Base-by-base conservation (phyloP, 2,113 vertebrate genomes). In the Muntiacus muntjak region DNA sequence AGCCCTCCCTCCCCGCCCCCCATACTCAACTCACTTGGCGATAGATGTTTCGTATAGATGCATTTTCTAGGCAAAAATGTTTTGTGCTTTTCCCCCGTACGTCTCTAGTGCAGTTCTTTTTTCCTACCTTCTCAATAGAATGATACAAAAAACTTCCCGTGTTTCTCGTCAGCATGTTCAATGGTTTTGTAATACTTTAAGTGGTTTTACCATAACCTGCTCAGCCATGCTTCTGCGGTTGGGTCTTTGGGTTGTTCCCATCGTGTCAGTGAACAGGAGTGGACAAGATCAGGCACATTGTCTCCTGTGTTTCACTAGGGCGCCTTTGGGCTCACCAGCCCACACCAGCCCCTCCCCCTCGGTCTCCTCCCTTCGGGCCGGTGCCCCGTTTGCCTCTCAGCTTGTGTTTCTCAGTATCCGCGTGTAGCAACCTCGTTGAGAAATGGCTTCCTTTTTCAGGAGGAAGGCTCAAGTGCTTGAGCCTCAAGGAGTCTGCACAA, bases 341-440 rank as follows among this genome's bases (percentile, higher is more conserved):
- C 21, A 10, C 0, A 5, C 13, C 17, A 25, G 33, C 84, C 67
- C 83, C 23, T 26, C 60, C 83, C 67, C 26, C 13, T n/a, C 47
- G 1, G 17, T 3, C 54, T 45, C 47, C 28, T 71, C 87, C 57
- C 84, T 43, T 16, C 23, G n/a, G 92, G 76, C 74, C 1, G 2
- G 83, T 13, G 23, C 62, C 91, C 43, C 26, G 0, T 50, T n/a
- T 6, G 33, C 82, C 79, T 96, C 95, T 94, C 33, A n/a, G 82
- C 92, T 91, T 91, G 67, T 57, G 94, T 97, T 98, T 97, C 96
- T 97, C 52, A 91, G 93, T 93, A 76, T 92, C 85, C 1, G 57
- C 19, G 30, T 98, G 97, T 95, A 93, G 98, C 97, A 98, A 98
- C 58, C 1, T 62, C 28, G 33, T 98, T 98, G 98, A 98, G 98